Conservation (phyloP, 2,113 vertebrate genomes). For the Vulpes vulpes region DNA sequence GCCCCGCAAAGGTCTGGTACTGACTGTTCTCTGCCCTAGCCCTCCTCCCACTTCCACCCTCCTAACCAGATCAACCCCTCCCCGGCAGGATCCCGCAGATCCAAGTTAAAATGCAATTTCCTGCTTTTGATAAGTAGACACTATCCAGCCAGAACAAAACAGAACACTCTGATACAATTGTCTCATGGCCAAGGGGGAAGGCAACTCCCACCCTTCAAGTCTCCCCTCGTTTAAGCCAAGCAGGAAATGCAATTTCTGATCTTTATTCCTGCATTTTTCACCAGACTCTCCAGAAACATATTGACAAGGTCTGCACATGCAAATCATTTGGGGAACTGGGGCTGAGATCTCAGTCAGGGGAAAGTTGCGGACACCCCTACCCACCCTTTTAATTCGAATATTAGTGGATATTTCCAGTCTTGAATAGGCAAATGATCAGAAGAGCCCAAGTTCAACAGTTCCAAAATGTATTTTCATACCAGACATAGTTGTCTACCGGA, state of each 20-base stretch:
- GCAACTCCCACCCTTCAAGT: slow-evolving; percentile 61
- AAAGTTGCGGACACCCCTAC: neutral
- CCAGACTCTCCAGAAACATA: slow-evolving; percentile 47
- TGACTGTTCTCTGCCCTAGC: slow-evolving; percentile 37
- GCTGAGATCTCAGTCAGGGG: neutral
- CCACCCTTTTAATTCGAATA: neutral
- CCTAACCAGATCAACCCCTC: slow-evolving; percentile 58
- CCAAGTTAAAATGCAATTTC: slow-evolving; percentile 79
- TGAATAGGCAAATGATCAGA: slow-evolving; percentile 19
- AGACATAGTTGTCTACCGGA: neutral
- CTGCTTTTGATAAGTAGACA: slow-evolving; percentile 56
- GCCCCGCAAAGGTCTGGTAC: slow-evolving; percentile 1
- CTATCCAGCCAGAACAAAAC: slow-evolving; percentile 71
- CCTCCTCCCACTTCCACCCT: slow-evolving; percentile 40
- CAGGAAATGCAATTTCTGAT: slow-evolving; percentile 76
- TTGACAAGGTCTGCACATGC: neutral
- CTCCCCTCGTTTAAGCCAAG: slow-evolving; percentile 49
- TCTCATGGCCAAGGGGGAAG: slow-evolving; percentile 4
- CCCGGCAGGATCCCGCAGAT: slow-evolving; percentile 65
- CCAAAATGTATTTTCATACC: slow-evolving; percentile 5
- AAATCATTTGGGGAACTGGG: neutral
- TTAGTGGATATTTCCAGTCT: neutral
- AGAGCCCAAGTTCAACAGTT: neutral
- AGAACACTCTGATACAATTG: slow-evolving; percentile 67
- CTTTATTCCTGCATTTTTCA: slow-evolving; percentile 46